Base-by-base conservation (phyloP, 53 echinoderm and acorn worm species). In the Paelopatides confundens region DNA sequence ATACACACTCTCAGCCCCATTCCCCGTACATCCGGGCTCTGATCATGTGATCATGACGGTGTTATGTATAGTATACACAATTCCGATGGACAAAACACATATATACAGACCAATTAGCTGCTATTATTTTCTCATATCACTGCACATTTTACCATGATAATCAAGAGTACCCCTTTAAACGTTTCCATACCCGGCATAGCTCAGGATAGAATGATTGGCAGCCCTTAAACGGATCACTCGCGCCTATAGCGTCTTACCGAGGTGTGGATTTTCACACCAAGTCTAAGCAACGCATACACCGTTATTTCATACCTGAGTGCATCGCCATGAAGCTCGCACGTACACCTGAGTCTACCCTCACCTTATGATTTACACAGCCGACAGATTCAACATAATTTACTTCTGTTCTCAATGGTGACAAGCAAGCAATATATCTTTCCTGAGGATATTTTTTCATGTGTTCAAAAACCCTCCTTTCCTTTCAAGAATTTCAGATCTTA, bases 261-360 rank as follows among this genome's bases (percentile, higher is more conserved):
- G 74, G 74, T 74, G 74, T 74, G 74, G 74, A 74, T 74, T 39
- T 74, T 74, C 74, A 74, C 74, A 74, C 74, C 35, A 74, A n/a
- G 74, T 39, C 40, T 46, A 46, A 39, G 74, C 74, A 40, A 39
- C n/a, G 74, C 74, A 74, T 46, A 74, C 40, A 74, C 31, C 58
- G 74, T 32, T 74, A 37, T 39, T 39, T 74, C 74, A 74, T 74
- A 74, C 74, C 74, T 74, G 74, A 46, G 12, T 74, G n/a, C 12
- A n/a, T 24, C n/a, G 40, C 74, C 74, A 74, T 23, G 35, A 40
- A 74, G 74, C 23, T 39, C 74, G 46, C 43, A 74, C 74, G 74
- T 58, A 58, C 58, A 58, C 58, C 58, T 58, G 58, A 58, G 24
- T 23, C 58, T 58, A 58, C 58, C 24, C 43, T 43, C 58, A 58